phyloP scores from a whole-genome alignment of 2,113 vertebrate species.

The rabbit (Oryctolagus cuniculus) region DNA sequence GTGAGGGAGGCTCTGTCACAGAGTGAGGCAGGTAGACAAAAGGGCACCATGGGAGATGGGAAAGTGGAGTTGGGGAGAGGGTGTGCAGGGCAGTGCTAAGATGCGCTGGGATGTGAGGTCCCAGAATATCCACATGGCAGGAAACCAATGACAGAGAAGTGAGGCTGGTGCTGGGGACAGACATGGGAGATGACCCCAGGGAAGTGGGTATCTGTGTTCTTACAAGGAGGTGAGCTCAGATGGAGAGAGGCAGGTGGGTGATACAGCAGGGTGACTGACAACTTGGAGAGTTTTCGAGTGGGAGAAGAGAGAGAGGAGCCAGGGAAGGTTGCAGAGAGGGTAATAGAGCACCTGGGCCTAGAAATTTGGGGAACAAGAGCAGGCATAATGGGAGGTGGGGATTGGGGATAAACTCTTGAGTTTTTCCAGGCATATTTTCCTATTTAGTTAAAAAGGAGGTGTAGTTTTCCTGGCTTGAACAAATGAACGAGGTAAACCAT shows the following conservation, averaged over 20 bases:
- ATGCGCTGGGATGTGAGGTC: not conserved
- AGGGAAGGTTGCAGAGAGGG: not conserved
- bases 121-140: not conserved
- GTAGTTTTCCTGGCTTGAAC: not conserved
- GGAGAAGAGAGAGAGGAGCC: not conserved
- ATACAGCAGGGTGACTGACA: no score
- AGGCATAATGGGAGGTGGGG: not conserved
- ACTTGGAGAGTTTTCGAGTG: not conserved
- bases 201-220: not conserved
- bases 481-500: not conserved
- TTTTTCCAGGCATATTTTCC: not conserved
- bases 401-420: not conserved
- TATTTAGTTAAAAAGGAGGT: not conserved
- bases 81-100: fast-evolving
- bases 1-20: not conserved
- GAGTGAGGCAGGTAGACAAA: no score
- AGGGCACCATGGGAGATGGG: not conserved
- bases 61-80: not conserved
- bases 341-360: not conserved
- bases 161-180: not conserved
- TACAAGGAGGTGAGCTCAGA: not conserved
- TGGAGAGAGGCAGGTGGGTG: not conserved
- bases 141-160: not conserved
- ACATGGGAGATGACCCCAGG: not conserved
- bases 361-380: not conserved